These are phyloP conservation scores for Ips typographus DNA, from an alignment of 1,140 invertebrate species.

Conservation along the genomic window DNA sequence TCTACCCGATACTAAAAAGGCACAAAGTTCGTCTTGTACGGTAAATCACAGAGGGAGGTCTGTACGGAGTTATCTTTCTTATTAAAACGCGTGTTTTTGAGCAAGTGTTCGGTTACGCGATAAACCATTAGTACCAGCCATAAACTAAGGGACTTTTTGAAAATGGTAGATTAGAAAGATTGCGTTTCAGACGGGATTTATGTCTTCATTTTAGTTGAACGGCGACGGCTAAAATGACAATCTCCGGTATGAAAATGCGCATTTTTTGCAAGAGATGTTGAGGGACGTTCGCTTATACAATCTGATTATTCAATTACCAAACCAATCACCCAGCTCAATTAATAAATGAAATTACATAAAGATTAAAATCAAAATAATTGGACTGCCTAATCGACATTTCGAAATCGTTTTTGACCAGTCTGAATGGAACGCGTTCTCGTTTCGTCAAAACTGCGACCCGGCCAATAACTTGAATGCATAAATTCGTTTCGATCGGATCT, in stretches of 20 bases:
- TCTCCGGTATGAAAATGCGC: neutral
- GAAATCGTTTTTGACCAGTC: too few species aligned
- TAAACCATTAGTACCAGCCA: slow-evolving; percentile 5
- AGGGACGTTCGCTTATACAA: neutral
- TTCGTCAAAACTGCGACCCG: too few species aligned
- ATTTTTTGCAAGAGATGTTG: neutral
- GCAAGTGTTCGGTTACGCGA: slow-evolving; percentile 9
- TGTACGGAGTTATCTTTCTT: slow-evolving; percentile 9
- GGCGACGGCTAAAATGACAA: neutral
- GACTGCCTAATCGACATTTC: too few species aligned
- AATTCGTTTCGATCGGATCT: too few species aligned
- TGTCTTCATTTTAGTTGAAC: neutral
- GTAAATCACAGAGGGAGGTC: slow-evolving; percentile 4
- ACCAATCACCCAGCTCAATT: neutral
- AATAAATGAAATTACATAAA: too few species aligned
- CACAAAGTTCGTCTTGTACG: slow-evolving; percentile 2
- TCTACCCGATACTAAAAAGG: neutral
- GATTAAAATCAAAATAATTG: too few species aligned
- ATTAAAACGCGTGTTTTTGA: slow-evolving; percentile 5
- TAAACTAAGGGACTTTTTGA: slow-evolving; percentile 2
- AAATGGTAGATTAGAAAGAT: slow-evolving; percentile 3
- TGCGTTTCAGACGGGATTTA: neutral
- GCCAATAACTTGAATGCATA: too few species aligned
- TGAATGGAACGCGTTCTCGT: too few species aligned
- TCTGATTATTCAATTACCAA: neutral